Base-by-base conservation (phyloP, 2,113 vertebrate genomes). In the Alethe diademata region DNA sequence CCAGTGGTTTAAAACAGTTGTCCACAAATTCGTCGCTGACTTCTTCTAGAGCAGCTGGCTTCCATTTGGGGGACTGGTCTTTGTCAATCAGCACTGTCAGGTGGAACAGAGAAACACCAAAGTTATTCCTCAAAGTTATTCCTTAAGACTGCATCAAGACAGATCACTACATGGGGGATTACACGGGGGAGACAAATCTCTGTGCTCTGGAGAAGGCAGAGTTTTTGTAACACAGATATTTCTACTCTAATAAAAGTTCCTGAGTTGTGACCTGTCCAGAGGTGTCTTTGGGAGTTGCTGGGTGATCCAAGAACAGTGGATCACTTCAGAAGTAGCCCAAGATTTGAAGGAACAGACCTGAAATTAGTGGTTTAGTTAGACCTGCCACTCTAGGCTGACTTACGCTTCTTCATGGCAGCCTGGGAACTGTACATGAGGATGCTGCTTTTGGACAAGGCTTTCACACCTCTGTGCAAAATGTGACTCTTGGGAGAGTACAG, bases 21-120 rank as follows among this genome's bases (percentile, higher is more conserved):
- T 99, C 98, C 97, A 99, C 54, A 24, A 92, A 96, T 93, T 98
- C 97, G 29, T 99, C 98, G 0, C 98, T 98, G 81, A 99, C 98
- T 62, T 98, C 98, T 93, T 98, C 98, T 66, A 99, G 97, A 4
- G 97, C 42, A 26, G 98, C 93, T 25, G 99, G 99, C 61, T 97
- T 99, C 99, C 99, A 99, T 92, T 95, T 98, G 38, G 99, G 98
- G 76, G 83, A 98, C 16, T 99, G 99, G 97, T 99, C 99, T 97
- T 98, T 99, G 97, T 99, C 99, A 56, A 99, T 97, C 86, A 99
- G 95, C 93, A 99, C 99, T 99, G 97, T 42, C 60, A 95, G 83
- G 66, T 50, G 82, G 74, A 86, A 54, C 4, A 74, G 2, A 67
- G 83, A 95, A 75, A 65, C 42, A 90, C 17, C 86, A 17, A 70